Conservation (phyloP, 1,140 invertebrate species). For the Spodoptera frugiperda region DNA sequence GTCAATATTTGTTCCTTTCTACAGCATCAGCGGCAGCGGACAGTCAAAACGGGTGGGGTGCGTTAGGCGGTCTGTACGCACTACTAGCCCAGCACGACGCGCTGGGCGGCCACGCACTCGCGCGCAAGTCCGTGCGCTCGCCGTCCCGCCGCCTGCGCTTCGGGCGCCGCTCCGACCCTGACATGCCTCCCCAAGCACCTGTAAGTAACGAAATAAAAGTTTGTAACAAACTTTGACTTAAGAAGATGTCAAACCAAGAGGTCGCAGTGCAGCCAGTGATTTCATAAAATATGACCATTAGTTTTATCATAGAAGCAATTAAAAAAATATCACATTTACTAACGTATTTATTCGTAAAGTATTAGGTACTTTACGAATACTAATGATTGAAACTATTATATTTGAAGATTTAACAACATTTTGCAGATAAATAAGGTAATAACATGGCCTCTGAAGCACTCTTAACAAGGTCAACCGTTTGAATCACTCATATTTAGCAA, state of each 20-base stretch:
- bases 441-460: neutral
- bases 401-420: too few relatives aligned
- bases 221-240: neutral
- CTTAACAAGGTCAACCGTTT: slow-evolving; percentile 20
- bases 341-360: too few relatives aligned
- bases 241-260: too few relatives aligned
- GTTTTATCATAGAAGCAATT: neutral
- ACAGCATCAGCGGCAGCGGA: slow-evolving; percentile 59
- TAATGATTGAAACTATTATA: too few relatives aligned
- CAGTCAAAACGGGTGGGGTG: slow-evolving; percentile 72
- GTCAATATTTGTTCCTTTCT: slow-evolving; percentile 17
- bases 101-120: slow-evolving; percentile 88
- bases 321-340: too few relatives aligned
- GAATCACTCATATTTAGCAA: slow-evolving; percentile 44
- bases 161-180: slow-evolving; percentile 90
- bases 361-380: too few relatives aligned
- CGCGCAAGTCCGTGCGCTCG: slow-evolving; percentile 90
- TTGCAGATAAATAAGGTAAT: too few relatives aligned
- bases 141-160: slow-evolving; percentile 90
- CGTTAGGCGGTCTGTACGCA: slow-evolving; percentile 86
- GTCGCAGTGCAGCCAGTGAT: too few relatives aligned
- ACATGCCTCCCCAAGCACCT: slow-evolving; percentile 81
- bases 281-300: too few relatives aligned
- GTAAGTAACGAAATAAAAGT: slow-evolving; percentile 62
- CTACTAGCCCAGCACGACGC: slow-evolving; percentile 87